Conservation (phyloP, 2,797 vertebrate genomes). For the Alectoris magna region DNA sequence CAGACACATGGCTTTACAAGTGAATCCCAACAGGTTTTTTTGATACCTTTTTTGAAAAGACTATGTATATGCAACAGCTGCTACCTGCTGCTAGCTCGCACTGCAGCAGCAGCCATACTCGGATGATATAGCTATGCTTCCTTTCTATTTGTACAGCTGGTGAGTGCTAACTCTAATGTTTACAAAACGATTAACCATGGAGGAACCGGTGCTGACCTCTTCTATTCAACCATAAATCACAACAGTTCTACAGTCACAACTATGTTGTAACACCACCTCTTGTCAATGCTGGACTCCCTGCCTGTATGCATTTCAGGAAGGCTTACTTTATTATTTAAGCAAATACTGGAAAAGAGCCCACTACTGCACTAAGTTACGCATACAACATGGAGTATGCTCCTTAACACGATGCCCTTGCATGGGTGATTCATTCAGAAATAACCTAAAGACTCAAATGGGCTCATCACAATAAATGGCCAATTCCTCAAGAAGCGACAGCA, state of each 20-base stretch:
- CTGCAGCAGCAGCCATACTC: not conserved
- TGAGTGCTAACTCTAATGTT: not conserved
- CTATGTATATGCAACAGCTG: not conserved
- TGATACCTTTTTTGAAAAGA: not conserved
- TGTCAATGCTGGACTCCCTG: not conserved
- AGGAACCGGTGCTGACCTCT: not conserved
- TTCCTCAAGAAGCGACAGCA: slow-evolving; percentile 33
- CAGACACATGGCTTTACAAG: not conserved
- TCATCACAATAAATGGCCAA: slow-evolving; percentile 13
- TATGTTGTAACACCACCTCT: not conserved
- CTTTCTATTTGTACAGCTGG: not conserved
- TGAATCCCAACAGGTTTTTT: not conserved
- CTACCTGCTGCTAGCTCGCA: not conserved
- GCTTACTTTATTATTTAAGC: slow-evolving; percentile 1
- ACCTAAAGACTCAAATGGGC: not conserved
- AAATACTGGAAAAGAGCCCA: slow-evolving; percentile 14
- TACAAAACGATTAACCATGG: not conserved
- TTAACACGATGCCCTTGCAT: not conserved
- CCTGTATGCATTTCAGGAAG: not conserved
- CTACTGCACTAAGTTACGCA: not conserved
- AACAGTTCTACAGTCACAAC: not conserved
- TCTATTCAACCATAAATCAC: not conserved
- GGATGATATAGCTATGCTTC: not conserved
- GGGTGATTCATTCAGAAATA: slow-evolving; percentile 56
- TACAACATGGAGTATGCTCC: not conserved